Evolutionary conservation across 2,797 vertebrate species (phyloP).

Genomic region (Melanotaenia pygmaea): DNA sequence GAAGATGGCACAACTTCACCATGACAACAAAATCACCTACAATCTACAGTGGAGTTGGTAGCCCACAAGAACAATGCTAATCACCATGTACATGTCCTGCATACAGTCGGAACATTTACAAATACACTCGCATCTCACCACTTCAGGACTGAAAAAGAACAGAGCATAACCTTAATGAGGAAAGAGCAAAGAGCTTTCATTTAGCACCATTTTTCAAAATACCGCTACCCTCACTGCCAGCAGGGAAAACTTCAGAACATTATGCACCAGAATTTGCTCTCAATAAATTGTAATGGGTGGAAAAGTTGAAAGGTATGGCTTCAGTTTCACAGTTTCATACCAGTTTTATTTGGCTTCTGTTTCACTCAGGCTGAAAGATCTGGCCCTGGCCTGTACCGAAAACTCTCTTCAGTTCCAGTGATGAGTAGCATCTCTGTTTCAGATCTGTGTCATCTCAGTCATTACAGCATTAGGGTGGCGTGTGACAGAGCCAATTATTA

Average conservation of each 20-base stretch:
- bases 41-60: constrained; percentile 3
- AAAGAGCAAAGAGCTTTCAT: constrained; percentile 20
- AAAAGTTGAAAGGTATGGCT: constrained; percentile 37
- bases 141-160: constrained; percentile 31
- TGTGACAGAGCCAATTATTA: constrained; percentile 44
- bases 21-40: constrained; percentile 27
- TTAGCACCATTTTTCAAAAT: constrained; percentile 28
- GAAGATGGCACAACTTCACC: constrained; percentile 20
- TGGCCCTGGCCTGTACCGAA: constrained; percentile 18
- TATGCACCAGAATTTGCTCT: constrained; percentile 19
- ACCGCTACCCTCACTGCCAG: constrained; percentile 14
- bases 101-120: background rate
- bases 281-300: constrained; percentile 19
- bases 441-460: constrained; percentile 38
- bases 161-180: constrained; percentile 8
- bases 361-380: constrained; percentile 25
- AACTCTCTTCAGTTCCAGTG: constrained; percentile 3
- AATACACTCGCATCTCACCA: background rate
- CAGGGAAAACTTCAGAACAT: constrained; percentile 38
- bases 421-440: constrained; percentile 34
- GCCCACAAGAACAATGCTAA: background rate
- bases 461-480: constrained; percentile 43
- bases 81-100: constrained; percentile 4
- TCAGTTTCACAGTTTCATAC: constrained; percentile 32
- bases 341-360: constrained; percentile 24